Percentiles rank a stretch among this genome's conserved stretches.
Evolutionary conservation across 2,888 invertebrate species (phyloP).

Genomic region (Exocentrus adspersus): DNA sequence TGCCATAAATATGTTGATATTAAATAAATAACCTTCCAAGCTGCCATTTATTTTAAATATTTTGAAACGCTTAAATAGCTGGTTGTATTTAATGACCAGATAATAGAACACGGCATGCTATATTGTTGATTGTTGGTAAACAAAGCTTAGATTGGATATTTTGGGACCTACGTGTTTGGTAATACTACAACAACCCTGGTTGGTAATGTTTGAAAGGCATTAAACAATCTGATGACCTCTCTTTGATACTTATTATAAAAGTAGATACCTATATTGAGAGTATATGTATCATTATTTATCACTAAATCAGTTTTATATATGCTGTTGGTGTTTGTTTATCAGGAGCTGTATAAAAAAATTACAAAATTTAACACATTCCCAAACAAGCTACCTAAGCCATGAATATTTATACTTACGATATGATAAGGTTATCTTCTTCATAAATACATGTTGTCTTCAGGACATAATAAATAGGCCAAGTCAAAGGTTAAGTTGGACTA

Average conservation of each 20-base stretch:
- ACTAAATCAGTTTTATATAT: too few species aligned
- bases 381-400: background rate
- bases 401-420: background rate
- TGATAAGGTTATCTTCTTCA: background rate
- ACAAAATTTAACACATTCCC: too few species aligned
- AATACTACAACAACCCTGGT: too few species aligned
- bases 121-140: background rate
- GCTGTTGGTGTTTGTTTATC: too few species aligned
- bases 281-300: too few species aligned
- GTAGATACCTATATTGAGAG: too few species aligned
- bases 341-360: too few species aligned
- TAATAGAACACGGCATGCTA: background rate
- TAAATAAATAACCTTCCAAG: background rate
- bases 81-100: background rate
- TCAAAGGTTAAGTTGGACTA: background rate
- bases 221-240: too few species aligned
- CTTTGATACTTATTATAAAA: too few species aligned
- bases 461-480: background rate
- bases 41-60: background rate
- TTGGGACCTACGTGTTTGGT: background rate
- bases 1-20: background rate
- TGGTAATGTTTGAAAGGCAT: too few species aligned
- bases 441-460: background rate
- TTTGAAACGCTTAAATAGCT: background rate
- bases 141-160: background rate